Base-by-base conservation (phyloP, 2,888 invertebrate genomes). In the Apeira syringaria region DNA sequence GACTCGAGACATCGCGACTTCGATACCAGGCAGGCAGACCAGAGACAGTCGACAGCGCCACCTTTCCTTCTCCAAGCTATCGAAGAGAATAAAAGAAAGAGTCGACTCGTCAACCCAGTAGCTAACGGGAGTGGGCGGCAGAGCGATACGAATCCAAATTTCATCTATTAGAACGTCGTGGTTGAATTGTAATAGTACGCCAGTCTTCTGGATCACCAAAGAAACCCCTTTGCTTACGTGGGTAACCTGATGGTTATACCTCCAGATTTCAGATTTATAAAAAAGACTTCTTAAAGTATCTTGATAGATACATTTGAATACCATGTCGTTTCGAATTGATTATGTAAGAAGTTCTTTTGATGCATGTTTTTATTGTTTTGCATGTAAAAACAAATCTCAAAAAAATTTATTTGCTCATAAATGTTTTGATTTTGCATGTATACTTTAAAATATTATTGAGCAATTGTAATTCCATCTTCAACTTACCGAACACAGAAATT, bases 31-130 rank as follows among this genome's bases (percentile, higher is more conserved):
- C 43, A 36, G 38, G 20, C 24, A 3, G 44, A 39, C 22, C 15
- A 38, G n/a, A 38, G 38, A 12, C 37, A 38, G 17, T 35, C 45
- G 1, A 38, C 63, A 3, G 71, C 84, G 1, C 89, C 88, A 0
- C 80, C 86, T 1, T 89, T 89, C 72, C 71, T 88, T 29, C 75
- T 87, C 31, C 81, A 87, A 47, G 79, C 80, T 64, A 85, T 87
- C 54, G 78, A 89, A 50, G 80, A 84, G 20, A 86, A 76, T 64
- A 84, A 80, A 49, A 62, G 69, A 40, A 80, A 72, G 59, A 74
- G 64, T 51, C 64, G 75, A 22, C 61, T 72, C 5, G 46, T 59
- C 41, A 82, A 80, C 53, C 77, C 77, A 0, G 57, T 64, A 4
- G 70, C 72, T 0, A 78, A 69, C 27, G 71, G 67, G 1, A 76